Base-by-base conservation (phyloP, 2,888 invertebrate species). In the Drosophila atroscutellata region DNA sequence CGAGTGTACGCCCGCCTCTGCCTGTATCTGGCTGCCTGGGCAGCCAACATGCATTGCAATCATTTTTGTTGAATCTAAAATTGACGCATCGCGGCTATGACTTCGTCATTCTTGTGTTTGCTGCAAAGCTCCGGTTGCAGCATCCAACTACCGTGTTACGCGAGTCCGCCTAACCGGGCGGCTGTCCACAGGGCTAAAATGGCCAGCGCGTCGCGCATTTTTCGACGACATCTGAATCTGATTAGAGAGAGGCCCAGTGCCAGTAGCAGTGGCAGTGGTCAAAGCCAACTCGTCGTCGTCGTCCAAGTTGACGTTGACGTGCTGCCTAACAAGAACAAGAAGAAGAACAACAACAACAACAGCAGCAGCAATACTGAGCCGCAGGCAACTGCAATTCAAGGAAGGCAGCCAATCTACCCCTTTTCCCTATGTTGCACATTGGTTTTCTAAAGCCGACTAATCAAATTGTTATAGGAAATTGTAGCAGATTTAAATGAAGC, bases 61-160 rank as follows among this genome's bases (percentile, higher is more conserved):
- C 90, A 87, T 90, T 87, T 87, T 87, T 90, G 87, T 78, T 88
- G 87, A 89, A 88, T 90, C 87, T 88, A 80, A 88, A 90, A 84
- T 88, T 88, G 90, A 88, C 90, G 87, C 87, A 87, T 90, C 89
- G 90, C 90, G 78, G 88, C 90, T 86, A 90, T 87, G 86, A 87
- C 86, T 87, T 90, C 86, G 86, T 87, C 86, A 87, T 88, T 87
- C 90, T 75, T 67, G 69, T 37, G 37, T 39, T 30, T 65, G 66
- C 69, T 45, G 61, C 79, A 59, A 72, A 28, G 26, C 37, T 32
- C 52, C 47, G 26, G 39, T 58, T 58, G 45, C 47, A 67, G 47
- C 65, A 39, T 68, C 51, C 79, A 68, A 87, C 86, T 87, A 90
- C 86, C 74, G 86, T 87, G 90, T 87, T 87, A 87, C 86, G 86